phyloP scores from a whole-genome alignment of 1,140 invertebrate species.

The Cotesia glomerata region DNA sequence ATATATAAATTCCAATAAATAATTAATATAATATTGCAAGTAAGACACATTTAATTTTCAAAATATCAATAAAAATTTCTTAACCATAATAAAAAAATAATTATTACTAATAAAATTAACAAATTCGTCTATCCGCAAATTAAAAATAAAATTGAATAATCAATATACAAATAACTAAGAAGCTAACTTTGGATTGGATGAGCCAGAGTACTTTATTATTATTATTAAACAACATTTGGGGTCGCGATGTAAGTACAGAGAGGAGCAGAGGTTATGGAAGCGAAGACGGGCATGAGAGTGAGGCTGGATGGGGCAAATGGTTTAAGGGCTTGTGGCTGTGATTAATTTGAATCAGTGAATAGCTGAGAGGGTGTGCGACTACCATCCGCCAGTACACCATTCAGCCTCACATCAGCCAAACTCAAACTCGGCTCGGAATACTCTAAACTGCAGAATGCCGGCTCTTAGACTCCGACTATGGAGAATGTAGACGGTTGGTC shows the following conservation, averaged over 20 bases:
- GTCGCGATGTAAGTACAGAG: conserved; percentile 20
- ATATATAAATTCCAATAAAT: too few species aligned
- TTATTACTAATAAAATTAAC: too few species aligned
- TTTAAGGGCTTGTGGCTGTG: conserved; percentile 44
- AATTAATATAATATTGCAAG: too few species aligned
- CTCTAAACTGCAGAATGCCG: conserved; percentile 1
- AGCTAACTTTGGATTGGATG: background rate
- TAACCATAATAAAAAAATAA: too few species aligned
- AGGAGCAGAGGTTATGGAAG: conserved; percentile 24
- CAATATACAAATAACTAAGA: conserved; percentile 1
- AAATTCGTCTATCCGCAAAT: too few species aligned
- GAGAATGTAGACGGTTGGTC: conserved; percentile 9
- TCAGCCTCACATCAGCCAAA: background rate
- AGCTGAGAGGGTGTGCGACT: conserved; percentile 55
- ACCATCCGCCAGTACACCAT: conserved; percentile 35
- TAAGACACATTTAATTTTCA: too few species aligned
- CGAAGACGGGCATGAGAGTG: conserved; percentile 17
- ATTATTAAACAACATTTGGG: too few species aligned
- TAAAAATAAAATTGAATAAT: background rate
- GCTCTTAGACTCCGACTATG: background rate
- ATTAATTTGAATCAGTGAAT: conserved; percentile 65
- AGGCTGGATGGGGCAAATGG: conserved; percentile 22
- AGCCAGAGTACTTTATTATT: too few species aligned
- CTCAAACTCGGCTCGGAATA: too few species aligned
- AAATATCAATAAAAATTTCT: too few species aligned